Percentiles rank a stretch among this genome's conserved stretches.
Conservation (phyloP, 2,113 vertebrate genomes). For the Emydura subglobosa region DNA sequence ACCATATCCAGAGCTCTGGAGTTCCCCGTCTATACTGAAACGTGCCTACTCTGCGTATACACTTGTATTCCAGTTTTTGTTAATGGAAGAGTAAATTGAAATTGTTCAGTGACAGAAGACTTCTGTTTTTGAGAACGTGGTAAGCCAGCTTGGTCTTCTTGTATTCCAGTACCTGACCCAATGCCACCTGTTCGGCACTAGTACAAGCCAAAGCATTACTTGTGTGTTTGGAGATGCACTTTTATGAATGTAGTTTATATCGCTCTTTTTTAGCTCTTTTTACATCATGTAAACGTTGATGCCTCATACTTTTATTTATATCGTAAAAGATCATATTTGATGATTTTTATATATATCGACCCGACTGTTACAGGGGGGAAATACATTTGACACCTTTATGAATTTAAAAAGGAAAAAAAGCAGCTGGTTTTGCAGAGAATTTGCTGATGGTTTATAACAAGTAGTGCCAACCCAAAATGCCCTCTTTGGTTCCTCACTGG, state of each 20-base stretch:
- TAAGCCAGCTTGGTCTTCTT: conserved; percentile 40
- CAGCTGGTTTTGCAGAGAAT: conserved; percentile 96
- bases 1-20: not conserved
- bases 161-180: conserved; percentile 26
- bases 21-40: conserved; percentile 35
- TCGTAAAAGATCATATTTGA: conserved; percentile 86
- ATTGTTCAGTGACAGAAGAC: not conserved
- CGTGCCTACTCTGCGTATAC: not conserved
- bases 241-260: conserved; percentile 92
- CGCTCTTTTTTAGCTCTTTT: conserved; percentile 88
- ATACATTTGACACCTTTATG: conserved; percentile 79
- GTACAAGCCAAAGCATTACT: conserved; percentile 84
- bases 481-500: conserved; percentile 69
- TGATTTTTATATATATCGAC: conserved; percentile 90
- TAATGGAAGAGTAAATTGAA: not conserved
- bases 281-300: conserved; percentile 88
- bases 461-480: conserved; percentile 75
- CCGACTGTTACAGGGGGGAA: conserved; percentile 83
- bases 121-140: conserved; percentile 28
- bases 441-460: conserved; percentile 80
- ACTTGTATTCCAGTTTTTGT: not conserved
- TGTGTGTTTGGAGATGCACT: conserved; percentile 91
- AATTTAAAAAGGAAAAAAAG: conserved; percentile 80
- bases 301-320: conserved; percentile 90
- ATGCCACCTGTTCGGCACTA: conserved; percentile 68